Evolutionary conservation across 2,113 vertebrate genomes (phyloP).

Genomic region (Petromus typicus): DNA sequence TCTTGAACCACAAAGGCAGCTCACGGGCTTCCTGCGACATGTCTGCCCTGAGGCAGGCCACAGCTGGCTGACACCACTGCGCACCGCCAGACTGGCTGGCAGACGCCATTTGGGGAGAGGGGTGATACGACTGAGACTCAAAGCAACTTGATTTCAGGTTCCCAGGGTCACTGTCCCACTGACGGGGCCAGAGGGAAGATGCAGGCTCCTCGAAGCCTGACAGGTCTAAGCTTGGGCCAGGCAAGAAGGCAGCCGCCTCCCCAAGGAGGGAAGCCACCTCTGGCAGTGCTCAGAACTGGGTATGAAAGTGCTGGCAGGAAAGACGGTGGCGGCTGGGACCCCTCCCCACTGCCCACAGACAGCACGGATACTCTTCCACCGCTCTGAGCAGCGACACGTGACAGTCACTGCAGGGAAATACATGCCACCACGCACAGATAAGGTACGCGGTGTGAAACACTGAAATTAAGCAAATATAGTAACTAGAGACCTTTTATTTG

Average conservation of each 20-base stretch:
- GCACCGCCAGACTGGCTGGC: background rate
- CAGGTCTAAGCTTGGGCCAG: background rate
- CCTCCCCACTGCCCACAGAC: background rate
- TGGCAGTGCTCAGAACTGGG: background rate
- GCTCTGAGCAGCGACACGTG: background rate
- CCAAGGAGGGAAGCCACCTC: background rate
- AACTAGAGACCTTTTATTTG: background rate
- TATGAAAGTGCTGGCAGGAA: background rate
- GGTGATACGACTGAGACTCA: background rate
- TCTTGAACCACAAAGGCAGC: background rate
- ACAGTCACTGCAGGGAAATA: background rate
- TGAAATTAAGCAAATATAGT: background rate
- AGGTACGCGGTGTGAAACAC: background rate
- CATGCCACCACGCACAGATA: background rate
- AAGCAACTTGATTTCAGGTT: background rate
- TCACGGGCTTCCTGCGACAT: background rate
- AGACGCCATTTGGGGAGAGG: background rate
- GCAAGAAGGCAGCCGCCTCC: background rate
- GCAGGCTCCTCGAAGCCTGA: background rate
- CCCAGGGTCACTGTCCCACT: background rate
- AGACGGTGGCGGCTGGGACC: background rate
- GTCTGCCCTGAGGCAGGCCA: background rate
- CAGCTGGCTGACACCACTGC: background rate
- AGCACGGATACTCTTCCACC: background rate
- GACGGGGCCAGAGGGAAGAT: background rate